Conservation (phyloP, 2,888 invertebrate species). For the Anaspis maculata region DNA sequence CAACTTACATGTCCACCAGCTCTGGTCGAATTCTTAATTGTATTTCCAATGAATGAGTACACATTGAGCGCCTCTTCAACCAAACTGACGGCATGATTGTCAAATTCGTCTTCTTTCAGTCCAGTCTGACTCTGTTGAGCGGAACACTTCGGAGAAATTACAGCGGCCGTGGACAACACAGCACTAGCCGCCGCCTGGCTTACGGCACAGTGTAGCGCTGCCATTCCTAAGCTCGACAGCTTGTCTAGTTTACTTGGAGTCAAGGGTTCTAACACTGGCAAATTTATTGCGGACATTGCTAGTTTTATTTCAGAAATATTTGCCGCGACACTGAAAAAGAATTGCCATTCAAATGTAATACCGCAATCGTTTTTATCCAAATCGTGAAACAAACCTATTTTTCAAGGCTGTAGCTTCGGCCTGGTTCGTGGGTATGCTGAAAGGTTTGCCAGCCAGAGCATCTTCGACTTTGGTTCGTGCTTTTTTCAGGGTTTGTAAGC, state of each 20-base stretch:
- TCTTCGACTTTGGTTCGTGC: slow-evolving; percentile 56
- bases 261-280: slow-evolving; percentile 83
- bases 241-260: slow-evolving; percentile 76
- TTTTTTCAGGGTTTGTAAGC: slow-evolving; percentile 59
- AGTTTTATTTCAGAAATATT: slow-evolving; percentile 78
- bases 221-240: slow-evolving; percentile 72
- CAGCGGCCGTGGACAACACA: slow-evolving; percentile 50
- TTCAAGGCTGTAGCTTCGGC: slow-evolving; percentile 62
- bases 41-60: slow-evolving; percentile 70
- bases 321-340: slow-evolving; percentile 58
- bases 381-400: slow-evolving; percentile 46
- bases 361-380: not conserved
- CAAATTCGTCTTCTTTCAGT: slow-evolving; percentile 63
- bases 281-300: slow-evolving; percentile 71
- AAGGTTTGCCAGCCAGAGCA: slow-evolving; percentile 57
- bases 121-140: slow-evolving; percentile 32
- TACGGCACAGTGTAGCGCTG: slow-evolving; percentile 73
- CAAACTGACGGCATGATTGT: slow-evolving; percentile 70
- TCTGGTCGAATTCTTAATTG: slow-evolving; percentile 76
- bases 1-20: slow-evolving; percentile 75
- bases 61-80: slow-evolving; percentile 85
- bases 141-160: slow-evolving; percentile 51
- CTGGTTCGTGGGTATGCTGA: slow-evolving; percentile 57
- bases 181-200: slow-evolving; percentile 60
- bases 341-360: no score